Evolutionary conservation across 2,888 invertebrate genomes (phyloP).

Genomic region (Perizoma flavofasciatum): DNA sequence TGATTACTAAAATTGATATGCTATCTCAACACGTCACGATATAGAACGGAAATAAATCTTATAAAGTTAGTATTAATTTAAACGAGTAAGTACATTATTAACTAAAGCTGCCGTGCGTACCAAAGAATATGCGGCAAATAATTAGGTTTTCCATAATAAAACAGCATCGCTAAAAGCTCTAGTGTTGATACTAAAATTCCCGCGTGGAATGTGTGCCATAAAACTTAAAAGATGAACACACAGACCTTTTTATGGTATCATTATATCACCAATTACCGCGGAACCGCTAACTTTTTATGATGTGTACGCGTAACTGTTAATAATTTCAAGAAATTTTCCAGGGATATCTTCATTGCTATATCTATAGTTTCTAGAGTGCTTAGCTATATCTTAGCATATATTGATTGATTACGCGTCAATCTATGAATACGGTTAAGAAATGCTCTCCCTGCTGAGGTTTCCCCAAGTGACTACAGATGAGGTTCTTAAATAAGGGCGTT

Average conservation of each 20-base stretch:
- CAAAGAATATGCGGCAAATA: neutral
- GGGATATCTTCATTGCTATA: constrained; percentile 30
- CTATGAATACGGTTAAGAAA: too few species aligned
- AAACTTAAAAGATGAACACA: constrained; percentile 31
- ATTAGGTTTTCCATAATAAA: neutral
- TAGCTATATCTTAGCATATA: neutral
- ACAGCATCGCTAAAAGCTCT: constrained; percentile 9
- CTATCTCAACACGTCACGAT: too few species aligned
- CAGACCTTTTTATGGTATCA: constrained; percentile 37
- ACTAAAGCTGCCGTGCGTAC: too few species aligned
- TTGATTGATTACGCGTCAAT: too few species aligned
- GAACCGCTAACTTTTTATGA: constrained; percentile 40
- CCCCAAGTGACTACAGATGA: too few species aligned
- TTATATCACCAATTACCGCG: constrained; percentile 48
- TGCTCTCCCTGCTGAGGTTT: too few species aligned
- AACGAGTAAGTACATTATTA: too few species aligned
- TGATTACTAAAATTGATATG: too few species aligned
- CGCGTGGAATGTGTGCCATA: constrained; percentile 22
- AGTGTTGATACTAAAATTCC: constrained; percentile 9
- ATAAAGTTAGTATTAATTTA: too few species aligned
- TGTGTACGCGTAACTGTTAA: constrained; percentile 34
- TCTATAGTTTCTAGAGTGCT: neutral
- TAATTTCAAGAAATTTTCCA: constrained; percentile 38
- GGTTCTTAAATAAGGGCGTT: too few species aligned
- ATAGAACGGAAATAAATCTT: too few species aligned